Evolutionary conservation across 2,888 invertebrate genomes (phyloP), one percentile per base, ranked within the genome.

Genomic region (Tiliacea citrago): DNA sequence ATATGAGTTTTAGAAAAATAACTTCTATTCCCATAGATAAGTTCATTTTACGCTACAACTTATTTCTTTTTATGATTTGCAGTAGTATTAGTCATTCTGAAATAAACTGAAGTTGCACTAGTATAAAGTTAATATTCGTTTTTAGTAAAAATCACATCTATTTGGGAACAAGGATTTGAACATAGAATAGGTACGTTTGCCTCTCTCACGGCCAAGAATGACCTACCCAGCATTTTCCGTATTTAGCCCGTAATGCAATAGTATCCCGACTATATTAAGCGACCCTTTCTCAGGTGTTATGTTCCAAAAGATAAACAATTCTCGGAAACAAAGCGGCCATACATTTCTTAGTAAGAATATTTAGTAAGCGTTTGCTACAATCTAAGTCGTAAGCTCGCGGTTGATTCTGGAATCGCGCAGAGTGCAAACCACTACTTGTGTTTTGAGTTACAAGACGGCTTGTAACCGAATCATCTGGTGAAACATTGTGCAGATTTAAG

Each of bases 301-400:
- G 82, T 94, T 92, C 82, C 91, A 69, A 76, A 86, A 90, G 92
- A 93, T 94, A 93, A 92, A 93, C 92, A 92, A 72, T 94, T 93
- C 95, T 86, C 89, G 89, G 90, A 72, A 84, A 70, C 67, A 51
- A 42, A 73, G 60, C 65, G 47, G 57, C 62, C 60, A 57, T 70
- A 80, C 72, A 51, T 73, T 83, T 75, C 82, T 83, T 45, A 67
- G 65, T 63, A 92, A 93, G 89, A 89, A 69, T 68, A 73, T 93
- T 92, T 90, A 90, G 86, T 92, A 89, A 92, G 93, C 93, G 87
- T 75, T 85, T 70, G 71, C 74, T 79, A 87, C 83, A 83, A 79
- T 78, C 81, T 76, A 79, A 77, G 70, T 72, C 65, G 68, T 57
- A 70, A 77, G 72, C 66, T 63, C 74, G 65, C 72, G 61, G 73